Evolutionary conservation across 2,113 vertebrate genomes (phyloP).

Genomic region (Oostethus manadensis): DNA sequence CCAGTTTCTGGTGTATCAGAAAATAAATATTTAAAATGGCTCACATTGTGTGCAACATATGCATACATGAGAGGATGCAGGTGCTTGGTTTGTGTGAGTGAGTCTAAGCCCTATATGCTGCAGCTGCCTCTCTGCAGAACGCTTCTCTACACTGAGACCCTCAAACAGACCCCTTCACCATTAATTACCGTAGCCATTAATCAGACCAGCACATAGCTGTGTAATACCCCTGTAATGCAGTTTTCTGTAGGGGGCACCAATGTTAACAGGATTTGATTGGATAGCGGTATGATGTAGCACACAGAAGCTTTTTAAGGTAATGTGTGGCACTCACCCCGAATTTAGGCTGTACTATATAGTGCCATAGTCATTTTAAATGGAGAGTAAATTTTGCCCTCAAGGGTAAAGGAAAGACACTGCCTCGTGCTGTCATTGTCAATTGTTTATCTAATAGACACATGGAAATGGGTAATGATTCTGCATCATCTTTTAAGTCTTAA

Average conservation of each 20-base stretch:
- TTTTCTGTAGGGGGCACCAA: conserved; percentile 65
- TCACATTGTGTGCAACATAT: conserved; percentile 31
- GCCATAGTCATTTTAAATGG: conserved; percentile 16
- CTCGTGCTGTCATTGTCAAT: neutral
- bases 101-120: conserved; percentile 29
- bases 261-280: conserved; percentile 76
- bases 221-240: conserved; percentile 71
- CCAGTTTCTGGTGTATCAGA: conserved; percentile 4
- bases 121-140: conserved; percentile 59
- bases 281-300: conserved; percentile 70
- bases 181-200: conserved; percentile 77
- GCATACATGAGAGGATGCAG: conserved; percentile 36
- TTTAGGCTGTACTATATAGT: conserved; percentile 9
- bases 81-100: conserved; percentile 33
- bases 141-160: conserved; percentile 59
- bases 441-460: neutral
- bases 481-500: neutral
- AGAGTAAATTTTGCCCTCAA: conserved; percentile 17
- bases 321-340: conserved; percentile 42
- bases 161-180: conserved; percentile 72
- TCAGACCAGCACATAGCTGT: conserved; percentile 70
- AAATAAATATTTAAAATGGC: conserved; percentile 10
- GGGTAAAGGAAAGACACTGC: conserved; percentile 8
- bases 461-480: neutral
- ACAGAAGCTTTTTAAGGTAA: conserved; percentile 70